Evolutionary conservation across 2,113 vertebrate species (phyloP).

Genomic region (Lycocorax pyrrhopterus): DNA sequence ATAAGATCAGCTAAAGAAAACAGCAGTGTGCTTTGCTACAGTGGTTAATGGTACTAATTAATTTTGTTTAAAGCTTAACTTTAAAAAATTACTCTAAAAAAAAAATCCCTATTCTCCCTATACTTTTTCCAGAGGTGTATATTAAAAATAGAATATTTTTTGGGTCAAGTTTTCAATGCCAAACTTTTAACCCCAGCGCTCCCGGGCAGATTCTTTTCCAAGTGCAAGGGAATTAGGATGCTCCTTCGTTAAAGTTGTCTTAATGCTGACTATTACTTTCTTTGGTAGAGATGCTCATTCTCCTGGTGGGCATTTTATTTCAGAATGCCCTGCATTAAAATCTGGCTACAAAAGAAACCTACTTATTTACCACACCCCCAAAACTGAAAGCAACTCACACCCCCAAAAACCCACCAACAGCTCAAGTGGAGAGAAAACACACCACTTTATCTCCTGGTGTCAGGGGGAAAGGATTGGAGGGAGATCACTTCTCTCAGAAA

Average conservation of each 20-base stretch:
- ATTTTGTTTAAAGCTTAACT: not conserved
- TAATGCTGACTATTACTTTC: not conserved
- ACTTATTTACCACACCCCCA: not conserved
- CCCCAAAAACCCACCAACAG: too few relatives aligned
- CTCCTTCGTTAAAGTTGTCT: not conserved
- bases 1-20: not conserved
- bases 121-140: not conserved
- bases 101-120: not conserved
- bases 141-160: not conserved
- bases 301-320: not conserved
- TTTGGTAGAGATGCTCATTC: not conserved
- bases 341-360: not conserved
- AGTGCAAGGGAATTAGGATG: not conserved
- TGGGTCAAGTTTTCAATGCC: not conserved
- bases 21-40: not conserved
- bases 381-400: not conserved
- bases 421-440: not conserved
- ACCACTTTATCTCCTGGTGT: not conserved
- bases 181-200: not conserved
- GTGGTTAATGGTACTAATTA: not conserved
- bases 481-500: not conserved
- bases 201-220: not conserved
- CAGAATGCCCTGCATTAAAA: not conserved
- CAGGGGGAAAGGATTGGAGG: not conserved
- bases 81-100: not conserved